Evolutionary conservation across 2,888 invertebrate species (phyloP), one percentile per base, ranked within the genome.

Genomic region (Athalia rosae): DNA sequence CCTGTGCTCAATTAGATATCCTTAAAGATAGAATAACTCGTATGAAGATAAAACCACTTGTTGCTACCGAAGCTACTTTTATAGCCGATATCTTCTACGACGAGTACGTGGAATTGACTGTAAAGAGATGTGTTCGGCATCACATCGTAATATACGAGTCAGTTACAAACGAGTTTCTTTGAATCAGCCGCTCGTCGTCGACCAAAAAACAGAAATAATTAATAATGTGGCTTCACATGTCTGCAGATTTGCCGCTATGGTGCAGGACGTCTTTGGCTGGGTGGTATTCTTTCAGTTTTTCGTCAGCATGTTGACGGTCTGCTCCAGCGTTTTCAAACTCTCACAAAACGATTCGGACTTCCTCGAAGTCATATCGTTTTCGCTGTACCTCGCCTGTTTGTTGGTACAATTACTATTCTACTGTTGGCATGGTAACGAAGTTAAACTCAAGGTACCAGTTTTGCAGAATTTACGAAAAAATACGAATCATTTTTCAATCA

Each of bases 351-450:
- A 58, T 56, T 0, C 71, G 71, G 0, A 41, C 77, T 74, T 69
- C 3, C 28, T 43, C 11, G 9, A 69, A 13, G 50, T 62, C 7
- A 1, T 77, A 0, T 7, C 71, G 11, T 9, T 77, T 6, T 7
- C 61, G 4, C n/a, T 62, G 0, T 84, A 82, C 45, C 63, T 81
- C 45, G 58, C 11, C 8, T 83, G 80, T 43, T 80, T 83, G 80
- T 74, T 82, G 66, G 62, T 80, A 0, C 85, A 86, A 77, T 83
- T 86, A 56, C 84, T 83, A 59, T 81, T 84, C n/a, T 80, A 85
- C 63, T 86, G 85, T 59, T 86, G 85, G 84, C 82, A 82, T 43
- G 87, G 86, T 9, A 85, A 85, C 64, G 84, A 86, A 71, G 79
- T 87, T 2, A 81, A 80, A 11, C 4, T 76, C 28, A 81, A 83